Conservation (phyloP, 2,113 vertebrate species). For the Carlito syrichta region DNA sequence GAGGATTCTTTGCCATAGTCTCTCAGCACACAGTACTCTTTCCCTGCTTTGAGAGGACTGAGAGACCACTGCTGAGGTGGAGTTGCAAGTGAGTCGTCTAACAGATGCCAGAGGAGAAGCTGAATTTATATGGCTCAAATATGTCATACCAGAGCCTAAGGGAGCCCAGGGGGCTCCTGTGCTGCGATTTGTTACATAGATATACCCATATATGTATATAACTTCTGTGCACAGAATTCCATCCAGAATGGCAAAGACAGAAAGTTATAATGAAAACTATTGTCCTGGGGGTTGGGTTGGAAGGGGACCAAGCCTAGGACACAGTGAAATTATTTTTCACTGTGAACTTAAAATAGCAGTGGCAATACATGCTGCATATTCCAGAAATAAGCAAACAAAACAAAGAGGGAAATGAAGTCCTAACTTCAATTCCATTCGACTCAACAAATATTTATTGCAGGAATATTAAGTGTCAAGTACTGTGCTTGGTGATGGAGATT, state of each 20-base stretch:
- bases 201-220: conserved; percentile 74
- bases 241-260: conserved; percentile 73
- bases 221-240: conserved; percentile 72
- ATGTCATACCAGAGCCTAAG: conserved; percentile 64
- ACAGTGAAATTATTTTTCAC: conserved; percentile 73
- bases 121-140: conserved; percentile 76
- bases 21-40: conserved; percentile 53
- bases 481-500: conserved; percentile 33
- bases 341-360: conserved; percentile 69
- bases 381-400: conserved; percentile 67
- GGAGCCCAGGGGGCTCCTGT: conserved; percentile 59
- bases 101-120: conserved; percentile 71
- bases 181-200: conserved; percentile 66
- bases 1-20: conserved; percentile 80
- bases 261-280: conserved; percentile 74
- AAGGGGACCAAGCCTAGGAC: conserved; percentile 61
- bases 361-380: conserved; percentile 49
- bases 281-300: conserved; percentile 65
- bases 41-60: conserved; percentile 49
- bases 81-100: conserved; percentile 70
- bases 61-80: conserved; percentile 78
- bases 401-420: conserved; percentile 15
- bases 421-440: conserved; percentile 62
- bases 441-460: conserved; percentile 58
- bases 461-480: conserved; percentile 41